These are phyloP conservation scores for Melitaea athalia DNA, from an alignment of 2,888 invertebrate genomes.

Conservation along the genomic window DNA sequence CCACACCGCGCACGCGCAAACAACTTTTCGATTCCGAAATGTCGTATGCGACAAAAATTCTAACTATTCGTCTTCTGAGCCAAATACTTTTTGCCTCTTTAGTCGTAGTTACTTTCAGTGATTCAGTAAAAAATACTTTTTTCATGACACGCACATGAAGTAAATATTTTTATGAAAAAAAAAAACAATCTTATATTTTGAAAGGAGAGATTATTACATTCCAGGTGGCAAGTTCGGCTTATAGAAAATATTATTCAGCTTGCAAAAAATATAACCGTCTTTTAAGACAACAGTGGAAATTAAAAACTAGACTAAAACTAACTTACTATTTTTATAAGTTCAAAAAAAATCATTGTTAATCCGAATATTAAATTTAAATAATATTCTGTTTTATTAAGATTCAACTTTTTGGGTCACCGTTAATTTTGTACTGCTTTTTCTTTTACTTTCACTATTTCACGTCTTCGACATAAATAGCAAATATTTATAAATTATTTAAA, in stretches of 20 bases:
- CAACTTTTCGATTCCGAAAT: constrained; percentile 49
- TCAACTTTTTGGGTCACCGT: not conserved
- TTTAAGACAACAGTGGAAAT: not conserved
- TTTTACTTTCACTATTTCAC: no score
- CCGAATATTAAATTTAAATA: no score
- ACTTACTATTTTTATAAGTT: no score
- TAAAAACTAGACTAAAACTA: no score
- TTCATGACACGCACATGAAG: constrained; percentile 53
- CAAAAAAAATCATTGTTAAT: no score
- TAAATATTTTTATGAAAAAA: constrained; percentile 41
- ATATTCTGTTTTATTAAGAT: not conserved
- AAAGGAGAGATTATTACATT: constrained; percentile 11
- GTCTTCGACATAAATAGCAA: no score
- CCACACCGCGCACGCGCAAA: constrained; percentile 74
- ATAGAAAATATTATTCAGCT: constrained; percentile 24
- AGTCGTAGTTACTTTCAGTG: constrained; percentile 58
- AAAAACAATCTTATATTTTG: constrained; percentile 4
- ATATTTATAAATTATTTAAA: no score
- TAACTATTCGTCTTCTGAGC: constrained; percentile 68
- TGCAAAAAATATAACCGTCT: no score
- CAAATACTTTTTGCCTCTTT: constrained; percentile 56
- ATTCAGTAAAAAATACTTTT: constrained; percentile 68
- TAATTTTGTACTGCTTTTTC: no score
- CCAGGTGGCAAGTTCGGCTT: constrained; percentile 24
- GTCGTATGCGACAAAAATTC: constrained; percentile 62